Base-by-base conservation (phyloP, 2,888 invertebrate genomes). In the Dynastes grantii region DNA sequence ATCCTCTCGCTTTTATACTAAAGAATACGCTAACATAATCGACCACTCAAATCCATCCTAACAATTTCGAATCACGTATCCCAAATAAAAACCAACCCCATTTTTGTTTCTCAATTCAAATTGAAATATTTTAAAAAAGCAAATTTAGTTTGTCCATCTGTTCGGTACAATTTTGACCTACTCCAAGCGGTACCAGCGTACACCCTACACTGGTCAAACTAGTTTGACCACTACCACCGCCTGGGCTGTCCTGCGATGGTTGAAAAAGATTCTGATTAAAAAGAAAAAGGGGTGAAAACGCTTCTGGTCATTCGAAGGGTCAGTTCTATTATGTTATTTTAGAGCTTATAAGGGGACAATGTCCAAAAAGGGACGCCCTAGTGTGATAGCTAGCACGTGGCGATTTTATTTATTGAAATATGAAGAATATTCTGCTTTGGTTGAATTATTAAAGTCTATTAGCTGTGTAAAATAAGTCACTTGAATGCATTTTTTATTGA, bases 301-400 rank as follows among this genome's bases (percentile, higher is more conserved):
- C 61, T 61, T 16, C 61, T 61, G 61, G 61, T 61, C 61, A 61
- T 61, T 61, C 61, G 4, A 29, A 61, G 61, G 58, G 61, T 61
- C 61, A 61, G 29, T 29, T 22, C 45, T 45, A 45, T 45, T 45
- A 45, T 45, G 11, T 45, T 45, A 45, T 45, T 45, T 45, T 45
- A 45, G 8, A 45, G 45, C 8, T 0, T 11, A 45, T 2, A 45
- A 45, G 45, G 45, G 45, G 45, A 45, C 45, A 45, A 45, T 45
- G 45, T 45, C 45, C 45, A 8, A 45, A 37, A 11, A 45, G 45
- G 45, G 45, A 11, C 45, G 45, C 45, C 45, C 45, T 22, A 6
- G 61, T 22, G 61, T 29, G 27, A 16, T 29, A 16, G 22, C 61
- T 61, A 61, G 22, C 61, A 61, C 61, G 61, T 61, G 61, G 13